Base-by-base conservation (phyloP, 2,113 vertebrate species). In the Oncorhynchus kisutch region DNA sequence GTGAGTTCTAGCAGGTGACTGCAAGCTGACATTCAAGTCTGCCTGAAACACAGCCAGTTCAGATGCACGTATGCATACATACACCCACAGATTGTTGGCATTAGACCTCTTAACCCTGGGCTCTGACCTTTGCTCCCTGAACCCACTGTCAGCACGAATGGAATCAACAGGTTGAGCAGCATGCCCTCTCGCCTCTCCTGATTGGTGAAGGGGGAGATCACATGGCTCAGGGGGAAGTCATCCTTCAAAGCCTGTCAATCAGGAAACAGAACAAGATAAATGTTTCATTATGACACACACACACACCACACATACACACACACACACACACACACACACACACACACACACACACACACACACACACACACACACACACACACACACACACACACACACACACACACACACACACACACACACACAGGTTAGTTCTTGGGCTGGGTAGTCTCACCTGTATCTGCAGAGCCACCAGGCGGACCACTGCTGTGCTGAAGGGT, bases 131-230 rank as follows among this genome's bases (percentile, higher is more conserved):
- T 99, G 92, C 96, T 99, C 88, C 98, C 97, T 84, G 98, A 98
- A 88, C 98, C 98, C 90, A 99, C 98, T 82, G 97, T 99, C 87
- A 99, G 93, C 78, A 99, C 98, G 90, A 99, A 99, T 79, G 98
- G 98, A 91, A 99, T 99, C 73, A 99, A 94, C 73, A 99, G 94
- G 87, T 99, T 99, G 88, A 99, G 96, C 91, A 99, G 95, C 98
- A 99, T 99, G 87, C 98, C 97, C 90, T 99, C 98, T 88, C 98
- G 94, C 89, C 98, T 94, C 89, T 99, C 98, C 92, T 99, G 96
- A 95, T 99, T 99, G 93, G 97, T 99, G 94, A 99, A 99, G 71
- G 98, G 98, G 76, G 97, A 98, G 92, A 99, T 98, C 94, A 99
- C 97, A 83, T 99, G 97, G 91, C 96, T 97, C 90, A 99, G 94